phyloP scores from a whole-genome alignment of 2,113 vertebrate species.

The Brienomyrus longianalis region DNA sequence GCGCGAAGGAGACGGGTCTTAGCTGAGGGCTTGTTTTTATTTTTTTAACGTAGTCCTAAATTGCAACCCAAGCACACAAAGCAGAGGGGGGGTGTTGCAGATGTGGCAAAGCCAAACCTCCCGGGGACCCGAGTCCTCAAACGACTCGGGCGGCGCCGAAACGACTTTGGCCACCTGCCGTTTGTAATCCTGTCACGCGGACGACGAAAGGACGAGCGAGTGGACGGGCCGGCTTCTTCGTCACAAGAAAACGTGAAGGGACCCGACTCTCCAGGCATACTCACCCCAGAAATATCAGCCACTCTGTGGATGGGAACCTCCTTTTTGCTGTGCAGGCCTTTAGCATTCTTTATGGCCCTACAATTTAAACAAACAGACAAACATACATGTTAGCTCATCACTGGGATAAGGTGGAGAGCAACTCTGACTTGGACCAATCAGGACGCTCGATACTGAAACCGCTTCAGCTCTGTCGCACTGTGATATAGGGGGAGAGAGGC shows the following conservation, averaged over 20 bases:
- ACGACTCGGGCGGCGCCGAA: background rate
- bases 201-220: background rate
- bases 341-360: conserved; percentile 97
- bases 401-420: background rate
- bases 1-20: background rate
- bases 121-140: background rate
- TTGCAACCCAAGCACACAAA: conserved; percentile 10
- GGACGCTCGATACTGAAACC: background rate
- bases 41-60: conserved; percentile 1
- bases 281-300: conserved; percentile 93
- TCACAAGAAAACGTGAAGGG: background rate
- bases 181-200: background rate
- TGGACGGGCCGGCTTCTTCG: background rate
- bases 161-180: background rate
- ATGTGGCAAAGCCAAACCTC: background rate
- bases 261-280: conserved; percentile 30
- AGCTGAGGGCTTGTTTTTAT: background rate
- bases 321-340: conserved; percentile 97
- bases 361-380: conserved; percentile 27
- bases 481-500: background rate
- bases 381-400: background rate
- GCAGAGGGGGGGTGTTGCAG: background rate
- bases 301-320: conserved; percentile 95
- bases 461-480: background rate
- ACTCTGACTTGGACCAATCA: background rate